Evolutionary conservation across 2,888 invertebrate species (phyloP).

Genomic region (Acleris cristana): DNA sequence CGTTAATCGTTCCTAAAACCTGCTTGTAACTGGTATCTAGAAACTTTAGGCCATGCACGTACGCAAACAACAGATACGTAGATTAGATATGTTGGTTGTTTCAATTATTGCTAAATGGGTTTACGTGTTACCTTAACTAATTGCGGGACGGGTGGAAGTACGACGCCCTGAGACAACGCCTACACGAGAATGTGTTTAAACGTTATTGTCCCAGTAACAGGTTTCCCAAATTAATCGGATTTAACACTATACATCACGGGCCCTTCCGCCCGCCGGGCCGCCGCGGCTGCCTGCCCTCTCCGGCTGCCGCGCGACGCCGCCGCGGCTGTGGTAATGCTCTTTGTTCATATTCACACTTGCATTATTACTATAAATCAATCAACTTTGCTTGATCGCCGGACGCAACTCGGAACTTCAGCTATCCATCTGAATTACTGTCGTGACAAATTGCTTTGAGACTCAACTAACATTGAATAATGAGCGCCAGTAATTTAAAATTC

Average conservation of each 20-base stretch:
- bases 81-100: conserved; percentile 43
- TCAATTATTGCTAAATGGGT: conserved; percentile 52
- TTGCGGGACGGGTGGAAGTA: conserved; percentile 51
- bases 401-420: conserved; percentile 25
- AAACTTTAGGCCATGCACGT: conserved; percentile 32
- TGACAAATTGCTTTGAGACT: conserved; percentile 30
- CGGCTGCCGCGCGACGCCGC: conserved; percentile 14
- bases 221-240: conserved; percentile 73
- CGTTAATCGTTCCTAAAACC: conserved; percentile 33
- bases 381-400: conserved; percentile 19
- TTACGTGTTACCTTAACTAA: conserved; percentile 55
- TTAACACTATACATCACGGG: conserved; percentile 62
- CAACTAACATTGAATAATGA: conserved; percentile 1
- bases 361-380: conserved; percentile 20
- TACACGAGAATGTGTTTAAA: conserved; percentile 66
- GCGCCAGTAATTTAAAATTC: background rate
- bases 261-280: conserved; percentile 51
- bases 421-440: conserved; percentile 30
- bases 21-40: conserved; percentile 30
- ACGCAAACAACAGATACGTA: conserved; percentile 37
- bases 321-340: background rate
- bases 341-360: conserved; percentile 17
- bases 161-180: conserved; percentile 47
- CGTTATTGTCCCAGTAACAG: conserved; percentile 68
- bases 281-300: conserved; percentile 14